Evolutionary conservation across 2,888 invertebrate genomes (phyloP), one percentile per base, ranked within the genome.

Genomic region (Spodoptera littoralis): DNA sequence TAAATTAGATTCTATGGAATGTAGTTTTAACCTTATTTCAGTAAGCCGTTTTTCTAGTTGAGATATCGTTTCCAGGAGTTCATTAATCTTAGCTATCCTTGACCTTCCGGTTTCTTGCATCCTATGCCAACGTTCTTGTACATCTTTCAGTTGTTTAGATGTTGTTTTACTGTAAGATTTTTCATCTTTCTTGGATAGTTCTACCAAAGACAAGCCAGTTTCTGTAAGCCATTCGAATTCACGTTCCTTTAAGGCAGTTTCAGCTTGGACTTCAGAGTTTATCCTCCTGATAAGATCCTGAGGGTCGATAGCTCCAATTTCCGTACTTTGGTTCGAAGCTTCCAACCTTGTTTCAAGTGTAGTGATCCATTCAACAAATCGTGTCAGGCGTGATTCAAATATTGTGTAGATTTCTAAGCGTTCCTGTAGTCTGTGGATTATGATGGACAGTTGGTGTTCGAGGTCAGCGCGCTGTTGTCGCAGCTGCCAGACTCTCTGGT

Each of bases 381-480:
- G 95, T 0, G 94, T 87, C 51, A 96, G 92, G 50, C 97, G 95
- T 0, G 95, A 92, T 56, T 97, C 96, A 88, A 97, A 98, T 84
- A 97, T 95, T 11, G 96, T 95, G 76, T 96, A 96, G 41, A 97
- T 91, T 73, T 97, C 97, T 44, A 97, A 91, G 65, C 96, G 96
- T 82, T 98, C 98, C 74, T 97, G 97, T 36, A 98, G 93, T 71
- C 96, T 95, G 81, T 97, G 97, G 13, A 96, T 96, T 11, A 97
- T 92, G 47, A 96, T 95, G 0, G 97, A 96, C 1, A 98, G 90
- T 84, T 97, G 97, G 79, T 97, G 97, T 79, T 98, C 97, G 3
- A 98, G 89, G 77, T 98, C 98, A 0, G 96, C 96, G 75, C 98
- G 96, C 80, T 97, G 97, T 84, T 98, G 98, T 89, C 96, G 95